Conservation (phyloP, 1,140 invertebrate genomes). For the Lamellibrachia luymesi region DNA sequence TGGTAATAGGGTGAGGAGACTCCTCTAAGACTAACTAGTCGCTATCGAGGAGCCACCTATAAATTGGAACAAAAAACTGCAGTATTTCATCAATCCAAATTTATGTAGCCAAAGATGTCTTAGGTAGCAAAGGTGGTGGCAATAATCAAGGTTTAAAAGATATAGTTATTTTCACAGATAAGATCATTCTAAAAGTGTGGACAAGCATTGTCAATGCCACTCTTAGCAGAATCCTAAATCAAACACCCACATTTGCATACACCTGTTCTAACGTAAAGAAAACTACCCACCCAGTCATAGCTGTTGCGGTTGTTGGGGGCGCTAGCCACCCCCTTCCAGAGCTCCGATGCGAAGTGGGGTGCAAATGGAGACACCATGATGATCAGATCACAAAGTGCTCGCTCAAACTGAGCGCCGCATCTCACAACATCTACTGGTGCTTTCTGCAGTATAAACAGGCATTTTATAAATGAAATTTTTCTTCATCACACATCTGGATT, state of each 20-base stretch:
- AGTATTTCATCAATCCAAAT: too few species aligned
- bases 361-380: conserved; percentile 83
- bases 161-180: too few species aligned
- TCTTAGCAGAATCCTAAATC: neutral
- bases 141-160: too few species aligned
- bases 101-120: too few species aligned
- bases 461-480: neutral
- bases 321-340: conserved; percentile 76
- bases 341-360: conserved; percentile 85
- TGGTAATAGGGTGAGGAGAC: too few species aligned
- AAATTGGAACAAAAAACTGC: too few species aligned
- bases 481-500: neutral
- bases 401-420: conserved; percentile 73
- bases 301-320: conserved; percentile 20
- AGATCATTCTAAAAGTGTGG: too few species aligned
- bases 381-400: conserved; percentile 73
- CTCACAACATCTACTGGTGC: conserved; percentile 55
- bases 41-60: too few species aligned
- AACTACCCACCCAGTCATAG: conserved; percentile 21
- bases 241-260: neutral
- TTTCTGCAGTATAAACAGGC: conserved; percentile 36
- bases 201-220: too few species aligned
- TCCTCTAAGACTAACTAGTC: too few species aligned
- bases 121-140: too few species aligned
- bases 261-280: conserved; percentile 11